Base-by-base conservation (phyloP, 1,140 invertebrate species). In the Zaprionus taronus region DNA sequence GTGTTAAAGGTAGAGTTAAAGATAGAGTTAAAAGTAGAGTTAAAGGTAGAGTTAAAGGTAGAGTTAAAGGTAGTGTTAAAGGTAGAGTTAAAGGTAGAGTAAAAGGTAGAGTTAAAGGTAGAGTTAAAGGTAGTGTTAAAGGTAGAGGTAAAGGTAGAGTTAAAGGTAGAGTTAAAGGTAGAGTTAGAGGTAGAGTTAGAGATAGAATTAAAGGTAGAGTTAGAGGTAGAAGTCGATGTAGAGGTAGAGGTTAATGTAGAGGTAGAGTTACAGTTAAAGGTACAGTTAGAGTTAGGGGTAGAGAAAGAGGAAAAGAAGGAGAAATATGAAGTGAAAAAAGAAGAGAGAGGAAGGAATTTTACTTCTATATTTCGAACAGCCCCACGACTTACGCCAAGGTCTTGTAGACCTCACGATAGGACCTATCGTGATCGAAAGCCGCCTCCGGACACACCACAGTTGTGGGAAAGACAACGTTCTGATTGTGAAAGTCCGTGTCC, bases 401-500 rank as follows among this genome's bases (percentile, higher is more conserved):
- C 22, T 81, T 90, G 51, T 80, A 91, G 36, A 89, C 91, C 36
- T 76, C 72, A 5, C 77, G 64, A 28, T 83, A 90, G 7, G 91
- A 66, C 9, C 77, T 91, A 0, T 84, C 81, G 14, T 85, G 79
- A 73, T 93, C 83, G 24, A 84, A 94, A 0, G 95, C 94, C 56
- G 93, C 91, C 51, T 89, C 81, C 17, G 95, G 94, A 80, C 96
- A 96, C 9, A 96, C 90, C 0, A 95, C 95, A 0, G 96, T 94
- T 0, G 95, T 95, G 6, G 96, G 96, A 90, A 96, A 96, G 1
- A 95, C 94, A 0, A 96, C 95, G 79, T 96, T 95, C 94, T 96
- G 96, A 75, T 95, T 96, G 82, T 96, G 95, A 83, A 96, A 96
- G 91, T 96, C 95, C 3, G 95, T 95, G 84, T 96, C 95, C 61